Conservation (phyloP, 2,888 invertebrate species). For the Spisula subtruncata region DNA sequence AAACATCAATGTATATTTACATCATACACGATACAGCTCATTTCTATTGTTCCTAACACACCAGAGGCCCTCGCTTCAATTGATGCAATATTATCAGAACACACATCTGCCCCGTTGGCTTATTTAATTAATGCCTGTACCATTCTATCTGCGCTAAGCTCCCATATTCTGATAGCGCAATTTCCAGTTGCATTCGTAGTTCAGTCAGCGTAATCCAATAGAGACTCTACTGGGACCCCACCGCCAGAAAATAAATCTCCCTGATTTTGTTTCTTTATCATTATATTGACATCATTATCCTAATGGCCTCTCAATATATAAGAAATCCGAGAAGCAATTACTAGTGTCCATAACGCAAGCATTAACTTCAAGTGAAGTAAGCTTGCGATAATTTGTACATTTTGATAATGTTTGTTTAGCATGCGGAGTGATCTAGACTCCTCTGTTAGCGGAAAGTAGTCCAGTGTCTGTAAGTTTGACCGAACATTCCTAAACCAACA, state of each 20-base stretch:
- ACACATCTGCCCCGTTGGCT: conserved; percentile 6
- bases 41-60: background rate
- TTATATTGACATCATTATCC: conserved; percentile 40
- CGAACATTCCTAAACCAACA: background rate
- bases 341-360: conserved; percentile 14
- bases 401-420: background rate
- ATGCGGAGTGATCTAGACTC: background rate
- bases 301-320: conserved; percentile 33
- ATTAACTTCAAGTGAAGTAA: background rate
- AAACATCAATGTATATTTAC: conserved; percentile 20
- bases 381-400: background rate
- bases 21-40: background rate
- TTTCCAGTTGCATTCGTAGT: conserved; percentile 26
- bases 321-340: conserved; percentile 35
- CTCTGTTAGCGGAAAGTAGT: background rate
- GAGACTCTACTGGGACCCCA: background rate
- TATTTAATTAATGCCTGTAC: conserved; percentile 13
- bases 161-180: conserved; percentile 2
- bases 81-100: conserved; percentile 7
- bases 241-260: conserved; percentile 35
- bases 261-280: conserved; percentile 19
- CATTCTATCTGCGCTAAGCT: background rate
- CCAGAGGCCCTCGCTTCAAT: background rate
- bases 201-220: background rate
- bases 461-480: background rate